phyloP scores from a whole-genome alignment of 2,113 vertebrate species.

The Stercorarius parasiticus region DNA sequence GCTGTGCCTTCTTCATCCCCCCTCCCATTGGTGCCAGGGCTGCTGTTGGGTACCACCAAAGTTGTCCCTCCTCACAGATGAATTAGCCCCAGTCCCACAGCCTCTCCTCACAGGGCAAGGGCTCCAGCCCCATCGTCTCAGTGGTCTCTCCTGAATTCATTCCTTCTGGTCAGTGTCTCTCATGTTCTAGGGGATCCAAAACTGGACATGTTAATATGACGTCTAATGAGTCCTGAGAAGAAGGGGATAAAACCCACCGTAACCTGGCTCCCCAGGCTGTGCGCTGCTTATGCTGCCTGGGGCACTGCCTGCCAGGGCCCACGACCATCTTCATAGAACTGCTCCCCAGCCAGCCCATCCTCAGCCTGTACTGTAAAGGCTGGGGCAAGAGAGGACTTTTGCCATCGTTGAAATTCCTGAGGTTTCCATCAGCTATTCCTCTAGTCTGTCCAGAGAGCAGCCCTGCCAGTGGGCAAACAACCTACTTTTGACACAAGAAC shows the following conservation, averaged over 20 bases:
- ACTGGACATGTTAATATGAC: not conserved
- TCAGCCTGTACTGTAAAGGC: not conserved
- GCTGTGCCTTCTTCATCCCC: not conserved
- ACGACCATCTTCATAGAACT: not conserved
- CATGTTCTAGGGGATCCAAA: not conserved
- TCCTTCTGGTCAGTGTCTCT: not conserved
- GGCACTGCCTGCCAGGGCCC: not conserved
- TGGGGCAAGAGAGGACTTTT: not conserved
- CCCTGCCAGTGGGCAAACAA: not conserved
- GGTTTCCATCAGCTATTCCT: not conserved
- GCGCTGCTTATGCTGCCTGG: not conserved
- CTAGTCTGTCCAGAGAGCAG: not conserved
- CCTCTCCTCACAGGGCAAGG: not conserved
- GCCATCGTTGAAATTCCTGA: not conserved
- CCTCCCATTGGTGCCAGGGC: accelerated
- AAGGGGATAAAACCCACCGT: not conserved
- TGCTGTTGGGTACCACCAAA: not conserved
- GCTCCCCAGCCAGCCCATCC: not conserved
- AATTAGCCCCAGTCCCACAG: not conserved
- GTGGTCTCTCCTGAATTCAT: not conserved
- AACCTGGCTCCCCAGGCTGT: not conserved
- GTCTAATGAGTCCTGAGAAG: not conserved
- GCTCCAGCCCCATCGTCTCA: not conserved
- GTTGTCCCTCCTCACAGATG: not conserved
- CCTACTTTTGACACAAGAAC: not conserved